Percentiles rank a stretch among this genome's conserved stretches.
Conservation (phyloP, 2,113 vertebrate species). For the Oenanthe oenanthe region DNA sequence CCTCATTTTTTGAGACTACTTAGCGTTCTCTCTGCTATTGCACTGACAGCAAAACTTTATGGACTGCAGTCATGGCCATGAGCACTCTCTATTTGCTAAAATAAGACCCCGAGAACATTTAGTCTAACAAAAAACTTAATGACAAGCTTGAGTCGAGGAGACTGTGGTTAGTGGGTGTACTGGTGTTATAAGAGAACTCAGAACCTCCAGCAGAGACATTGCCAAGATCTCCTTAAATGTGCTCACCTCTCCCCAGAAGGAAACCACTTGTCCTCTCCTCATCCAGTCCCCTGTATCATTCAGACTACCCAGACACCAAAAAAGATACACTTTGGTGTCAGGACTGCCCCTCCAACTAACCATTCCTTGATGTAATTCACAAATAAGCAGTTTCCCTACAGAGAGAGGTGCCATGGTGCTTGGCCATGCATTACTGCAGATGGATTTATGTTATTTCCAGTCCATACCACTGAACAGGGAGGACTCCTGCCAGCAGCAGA, state of each 20-base stretch:
- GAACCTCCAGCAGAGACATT: not conserved
- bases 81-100: not conserved
- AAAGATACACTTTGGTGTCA: not conserved
- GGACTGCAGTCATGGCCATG: not conserved
- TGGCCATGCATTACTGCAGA: not conserved
- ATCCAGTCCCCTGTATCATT: not conserved
- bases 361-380: not conserved
- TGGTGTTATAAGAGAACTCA: not conserved
- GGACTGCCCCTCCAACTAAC: not conserved
- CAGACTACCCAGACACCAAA: not conserved
- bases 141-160: not conserved
- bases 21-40: not conserved
- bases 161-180: not conserved
- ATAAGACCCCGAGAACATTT: not conserved
- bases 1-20: not conserved
- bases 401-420: not conserved
- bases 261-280: not conserved
- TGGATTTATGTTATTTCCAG: not conserved
- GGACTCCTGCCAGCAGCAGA: not conserved
- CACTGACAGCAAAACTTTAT: not conserved
- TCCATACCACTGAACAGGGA: not conserved
- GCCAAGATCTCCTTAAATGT: not conserved
- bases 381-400: not conserved
- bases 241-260: not conserved
- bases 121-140: not conserved